Evolutionary conservation across 2,113 vertebrate genomes (phyloP), one percentile per base, ranked within the genome.

Genomic region (Nannospalax galili): DNA sequence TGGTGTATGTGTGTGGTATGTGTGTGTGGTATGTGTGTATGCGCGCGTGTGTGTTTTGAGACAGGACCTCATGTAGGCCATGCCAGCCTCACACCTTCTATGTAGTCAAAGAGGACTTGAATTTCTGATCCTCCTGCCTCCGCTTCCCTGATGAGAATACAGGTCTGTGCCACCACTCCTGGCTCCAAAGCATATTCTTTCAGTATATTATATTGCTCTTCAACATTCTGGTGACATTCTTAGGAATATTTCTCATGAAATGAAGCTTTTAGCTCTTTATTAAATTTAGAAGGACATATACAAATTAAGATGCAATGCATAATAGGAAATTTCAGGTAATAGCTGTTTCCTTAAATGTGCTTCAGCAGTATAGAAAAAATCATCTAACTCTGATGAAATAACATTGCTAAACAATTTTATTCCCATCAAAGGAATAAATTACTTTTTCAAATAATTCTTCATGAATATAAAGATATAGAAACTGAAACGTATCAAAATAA

Each of bases 381-480:
- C 15, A 73, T 56, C 45, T 65, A 81, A 77, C 81, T 90, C 45
- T 84, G 30, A 28, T 20, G 73, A 96, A 84, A 77, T 84, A 69
- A 73, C 16, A 11, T 73, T 65, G 17, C 22, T 60, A 70, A 20
- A 9, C 42, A 84, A 28, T 75, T 70, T 75, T 88, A 65, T 72
- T 92, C 35, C 8, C 35, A 65, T 40, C 20, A 73, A 73, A 40
- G 24, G 10, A 14, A 87, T 75, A 88, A 90, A 72, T 72, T 85
- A 52, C 65, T 64, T 87, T 75, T 90, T 65, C 65, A 92, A 96
- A 73, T 26, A 40, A 75, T 37, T 93, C 65, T 92, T 77, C 11
- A 35, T 52, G 17, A 58, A 72, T 73, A 28, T 52, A 58, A 77
- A 74, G 2, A 58, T 62, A 8, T 37, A 7, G 62, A 79, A 73